A percentile compares a stretch with the other conserved stretches of the same genome.
phyloP scores from a whole-genome alignment of 2,113 vertebrate genomes.

The Aphyosemion australe region DNA sequence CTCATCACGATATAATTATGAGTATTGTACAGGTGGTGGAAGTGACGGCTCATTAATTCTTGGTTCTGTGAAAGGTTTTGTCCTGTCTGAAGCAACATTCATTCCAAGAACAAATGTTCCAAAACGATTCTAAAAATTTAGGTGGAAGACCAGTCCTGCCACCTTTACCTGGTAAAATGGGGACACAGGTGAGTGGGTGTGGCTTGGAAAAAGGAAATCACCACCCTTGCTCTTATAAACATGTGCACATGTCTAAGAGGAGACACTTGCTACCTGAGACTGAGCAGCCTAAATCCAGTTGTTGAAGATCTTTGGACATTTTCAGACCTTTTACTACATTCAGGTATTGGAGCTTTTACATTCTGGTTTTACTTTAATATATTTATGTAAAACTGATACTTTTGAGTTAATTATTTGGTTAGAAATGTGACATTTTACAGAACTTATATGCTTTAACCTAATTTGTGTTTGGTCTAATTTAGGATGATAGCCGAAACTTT shows the following conservation, averaged over 20 bases:
- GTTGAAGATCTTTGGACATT: conserved; percentile 7
- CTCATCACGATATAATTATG: no score
- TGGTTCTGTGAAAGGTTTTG: background rate
- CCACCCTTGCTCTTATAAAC: background rate
- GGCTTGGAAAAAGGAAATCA: background rate
- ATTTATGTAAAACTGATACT: no score
- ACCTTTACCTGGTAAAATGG: conserved; percentile 39
- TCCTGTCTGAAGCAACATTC: background rate
- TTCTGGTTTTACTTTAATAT: background rate
- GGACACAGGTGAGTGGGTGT: conserved; percentile 29
- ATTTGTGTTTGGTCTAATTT: no score
- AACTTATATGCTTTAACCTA: no score
- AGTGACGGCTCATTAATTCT: background rate
- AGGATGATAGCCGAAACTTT: no score
- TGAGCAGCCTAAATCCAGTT: background rate
- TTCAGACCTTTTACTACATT: background rate
- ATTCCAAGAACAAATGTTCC: background rate
- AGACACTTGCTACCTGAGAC: background rate
- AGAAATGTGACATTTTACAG: no score
- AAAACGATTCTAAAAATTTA: background rate
- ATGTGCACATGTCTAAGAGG: background rate
- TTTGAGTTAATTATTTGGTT: no score
- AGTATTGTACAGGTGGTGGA: no score
- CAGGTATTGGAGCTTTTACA: conserved; percentile 30
- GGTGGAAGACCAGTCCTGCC: conserved; percentile 49